phyloP scores from a whole-genome alignment of 37 sponge, comb jelly and placozoan species.

The Dysidea cf. avara region DNA sequence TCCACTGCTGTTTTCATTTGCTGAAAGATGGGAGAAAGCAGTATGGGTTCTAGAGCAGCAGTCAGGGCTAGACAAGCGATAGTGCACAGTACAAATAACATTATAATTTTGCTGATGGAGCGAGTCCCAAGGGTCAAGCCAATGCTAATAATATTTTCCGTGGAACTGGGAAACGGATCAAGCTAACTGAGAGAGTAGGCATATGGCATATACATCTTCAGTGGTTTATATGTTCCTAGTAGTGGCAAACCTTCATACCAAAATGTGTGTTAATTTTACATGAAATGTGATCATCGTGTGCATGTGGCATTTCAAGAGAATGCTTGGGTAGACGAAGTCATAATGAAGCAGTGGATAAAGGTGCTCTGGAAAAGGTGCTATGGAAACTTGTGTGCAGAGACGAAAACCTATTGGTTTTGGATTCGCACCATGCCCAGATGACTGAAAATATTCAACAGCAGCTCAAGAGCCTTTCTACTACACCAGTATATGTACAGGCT shows the following conservation, averaged over 20 bases:
- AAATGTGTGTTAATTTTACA: no score
- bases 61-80: slow-evolving; percentile 49
- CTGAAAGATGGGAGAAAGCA: slow-evolving; percentile 14
- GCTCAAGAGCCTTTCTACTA: slow-evolving; percentile 3
- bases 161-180: slow-evolving; percentile 31
- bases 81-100: slow-evolving; percentile 44
- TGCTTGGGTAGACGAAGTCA: slow-evolving; percentile 39
- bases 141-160: slow-evolving; percentile 27
- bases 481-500: slow-evolving; percentile 33
- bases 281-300: slow-evolving; percentile 32
- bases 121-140: slow-evolving; percentile 44
- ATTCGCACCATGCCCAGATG: slow-evolving; percentile 36
- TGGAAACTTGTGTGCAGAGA: slow-evolving; percentile 16
- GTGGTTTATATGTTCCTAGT: no score
- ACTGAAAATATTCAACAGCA: slow-evolving; percentile 7
- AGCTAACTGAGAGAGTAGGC: slow-evolving; percentile 7
- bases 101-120: slow-evolving; percentile 51
- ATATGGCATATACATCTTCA: no score
- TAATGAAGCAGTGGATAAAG: slow-evolving; percentile 20
- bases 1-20: slow-evolving; percentile 29
- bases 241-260: no score
- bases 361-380: neutral
- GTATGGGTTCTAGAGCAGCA: slow-evolving; percentile 38
- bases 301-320: slow-evolving; percentile 31
- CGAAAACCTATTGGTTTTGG: slow-evolving; percentile 22